phyloP scores from a whole-genome alignment of 2,888 invertebrate genomes.

The Caenorhabditis sp. region DNA sequence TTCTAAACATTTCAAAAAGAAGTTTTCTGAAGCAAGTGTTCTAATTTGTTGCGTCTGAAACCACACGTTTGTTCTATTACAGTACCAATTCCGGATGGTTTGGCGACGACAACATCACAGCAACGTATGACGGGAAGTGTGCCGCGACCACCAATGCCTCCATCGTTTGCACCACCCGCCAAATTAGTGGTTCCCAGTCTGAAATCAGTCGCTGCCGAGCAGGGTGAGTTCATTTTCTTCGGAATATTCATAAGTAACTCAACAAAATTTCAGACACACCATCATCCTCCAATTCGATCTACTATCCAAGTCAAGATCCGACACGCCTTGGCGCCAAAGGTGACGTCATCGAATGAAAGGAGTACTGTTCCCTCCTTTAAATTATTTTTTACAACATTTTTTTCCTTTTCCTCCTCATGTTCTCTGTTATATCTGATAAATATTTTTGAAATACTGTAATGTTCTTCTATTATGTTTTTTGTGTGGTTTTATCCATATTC shows the following conservation, averaged over 20 bases:
- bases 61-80: not conserved
- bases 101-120: constrained; percentile 50
- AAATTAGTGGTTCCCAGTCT: constrained; percentile 47
- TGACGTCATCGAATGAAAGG: constrained; percentile 51
- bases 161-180: constrained; percentile 73
- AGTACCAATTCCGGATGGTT: constrained; percentile 50
- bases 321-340: constrained; percentile 74
- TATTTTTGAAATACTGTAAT: too few species aligned
- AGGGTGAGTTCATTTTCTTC: not conserved
- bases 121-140: constrained; percentile 72
- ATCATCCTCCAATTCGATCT: constrained; percentile 71
- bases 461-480: too few species aligned
- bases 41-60: not conserved
- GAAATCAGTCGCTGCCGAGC: constrained; percentile 7
- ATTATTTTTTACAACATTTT: not conserved
- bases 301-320: constrained; percentile 98
- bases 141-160: constrained; percentile 74
- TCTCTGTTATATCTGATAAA: not conserved
- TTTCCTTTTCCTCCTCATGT: constrained; percentile 7
- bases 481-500: too few species aligned
- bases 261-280: not conserved
- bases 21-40: too few species aligned
- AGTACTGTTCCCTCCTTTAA: not conserved
- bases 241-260: not conserved
- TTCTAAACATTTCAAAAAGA: too few species aligned